phyloP scores from a whole-genome alignment of 2,113 vertebrate genomes.

The Tyrannus savana region DNA sequence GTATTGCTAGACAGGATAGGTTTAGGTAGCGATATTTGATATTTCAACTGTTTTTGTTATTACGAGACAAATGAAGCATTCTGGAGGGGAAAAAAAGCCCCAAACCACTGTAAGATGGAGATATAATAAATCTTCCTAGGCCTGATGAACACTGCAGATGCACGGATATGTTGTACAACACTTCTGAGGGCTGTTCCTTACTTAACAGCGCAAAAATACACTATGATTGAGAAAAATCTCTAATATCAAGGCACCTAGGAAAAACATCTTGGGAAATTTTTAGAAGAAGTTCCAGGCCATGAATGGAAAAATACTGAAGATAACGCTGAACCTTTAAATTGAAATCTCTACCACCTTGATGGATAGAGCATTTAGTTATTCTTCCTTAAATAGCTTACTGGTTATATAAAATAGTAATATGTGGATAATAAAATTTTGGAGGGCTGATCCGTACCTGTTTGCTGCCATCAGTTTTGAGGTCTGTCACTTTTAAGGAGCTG shows the following conservation, averaged over 20 bases:
- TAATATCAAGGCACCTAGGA: not conserved
- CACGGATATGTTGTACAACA: not conserved
- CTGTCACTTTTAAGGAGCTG: not conserved
- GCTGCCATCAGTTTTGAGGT: not conserved
- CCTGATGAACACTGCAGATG: not conserved
- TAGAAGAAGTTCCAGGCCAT: not conserved
- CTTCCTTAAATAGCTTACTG: not conserved
- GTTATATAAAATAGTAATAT: not conserved
- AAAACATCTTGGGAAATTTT: not conserved
- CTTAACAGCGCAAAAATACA: not conserved
- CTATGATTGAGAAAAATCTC: not conserved
- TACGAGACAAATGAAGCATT: not conserved
- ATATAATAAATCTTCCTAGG: not conserved
- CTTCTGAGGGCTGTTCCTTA: not conserved
- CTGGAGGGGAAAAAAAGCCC: fast-evolving
- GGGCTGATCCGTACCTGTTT: not conserved
- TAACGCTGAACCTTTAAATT: not conserved
- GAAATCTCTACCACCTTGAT: not conserved
- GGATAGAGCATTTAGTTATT: not conserved
- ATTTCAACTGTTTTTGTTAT: not conserved
- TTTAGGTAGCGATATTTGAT: not conserved
- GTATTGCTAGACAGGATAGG: not conserved
- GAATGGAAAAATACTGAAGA: not conserved
- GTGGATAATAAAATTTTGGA: not conserved
- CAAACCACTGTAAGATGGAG: not conserved